These are phyloP conservation scores for Otolemur crassicaudatus DNA, from an alignment of 2,797 vertebrate species.

Conservation along the genomic window DNA sequence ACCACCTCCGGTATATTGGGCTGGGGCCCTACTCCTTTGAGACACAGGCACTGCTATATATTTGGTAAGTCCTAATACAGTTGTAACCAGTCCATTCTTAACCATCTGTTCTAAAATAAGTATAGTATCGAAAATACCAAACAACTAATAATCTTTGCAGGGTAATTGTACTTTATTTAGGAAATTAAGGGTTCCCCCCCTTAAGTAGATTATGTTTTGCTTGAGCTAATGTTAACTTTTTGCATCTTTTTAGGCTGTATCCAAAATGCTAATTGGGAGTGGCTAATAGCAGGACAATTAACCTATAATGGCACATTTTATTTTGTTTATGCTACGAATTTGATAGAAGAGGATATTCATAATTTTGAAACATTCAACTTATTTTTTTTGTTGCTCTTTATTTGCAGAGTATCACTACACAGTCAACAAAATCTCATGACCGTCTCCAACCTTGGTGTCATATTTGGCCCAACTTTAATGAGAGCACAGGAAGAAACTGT, in stretches of 20 bases:
- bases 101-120: not conserved
- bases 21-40: too few relatives aligned
- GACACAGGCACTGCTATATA: not conserved
- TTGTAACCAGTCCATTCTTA: not conserved
- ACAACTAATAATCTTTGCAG: not conserved
- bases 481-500: constrained; percentile 98
- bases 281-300: not conserved
- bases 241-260: not conserved
- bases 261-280: not conserved
- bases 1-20: too few relatives aligned
- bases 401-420: constrained; percentile 95
- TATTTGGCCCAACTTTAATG: constrained; percentile 98
- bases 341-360: not conserved
- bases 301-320: not conserved
- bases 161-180: not conserved
- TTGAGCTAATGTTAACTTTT: not conserved
- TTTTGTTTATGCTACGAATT: not conserved
- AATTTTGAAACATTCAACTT: constrained; percentile 1
- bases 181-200: not conserved
- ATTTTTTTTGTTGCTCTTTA: constrained; percentile 41
- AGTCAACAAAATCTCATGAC: constrained; percentile 98
- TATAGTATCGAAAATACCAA: not conserved
- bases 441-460: constrained; percentile 98
- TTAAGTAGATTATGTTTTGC: not conserved
- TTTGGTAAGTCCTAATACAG: not conserved